Percentiles rank a stretch among this genome's conserved stretches.
These are phyloP conservation scores for Crotalus horridus DNA, from an alignment of 2,113 vertebrate species.

Conservation along the genomic window DNA sequence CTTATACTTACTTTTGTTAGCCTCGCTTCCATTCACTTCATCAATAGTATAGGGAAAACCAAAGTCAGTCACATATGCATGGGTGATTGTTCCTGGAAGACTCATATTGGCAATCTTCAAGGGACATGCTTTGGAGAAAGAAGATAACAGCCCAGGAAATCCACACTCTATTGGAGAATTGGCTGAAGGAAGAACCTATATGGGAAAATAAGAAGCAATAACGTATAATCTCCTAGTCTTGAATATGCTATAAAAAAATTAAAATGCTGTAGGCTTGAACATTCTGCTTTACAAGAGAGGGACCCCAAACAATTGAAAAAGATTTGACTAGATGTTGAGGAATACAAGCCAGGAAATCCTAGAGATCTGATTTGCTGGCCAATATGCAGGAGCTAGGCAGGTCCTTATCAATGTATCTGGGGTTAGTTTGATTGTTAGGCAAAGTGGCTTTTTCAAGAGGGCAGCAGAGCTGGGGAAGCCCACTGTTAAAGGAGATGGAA, in stretches of 20 bases:
- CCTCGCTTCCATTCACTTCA: slow-evolving; percentile 58
- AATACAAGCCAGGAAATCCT: not conserved
- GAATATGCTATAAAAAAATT: not conserved
- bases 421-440: not conserved
- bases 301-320: not conserved
- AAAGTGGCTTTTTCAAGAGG: not conserved
- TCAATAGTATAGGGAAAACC: slow-evolving; percentile 60
- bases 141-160: slow-evolving; percentile 60
- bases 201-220: slow-evolving; percentile 25
- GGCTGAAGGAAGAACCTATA: slow-evolving; percentile 50
- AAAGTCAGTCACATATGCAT: slow-evolving; percentile 58
- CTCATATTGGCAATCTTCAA: slow-evolving; percentile 65
- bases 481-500: not conserved
- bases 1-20: slow-evolving; percentile 60
- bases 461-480: not conserved
- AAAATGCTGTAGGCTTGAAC: not conserved
- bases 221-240: not conserved
- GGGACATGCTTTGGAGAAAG: slow-evolving; percentile 55
- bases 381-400: not conserved
- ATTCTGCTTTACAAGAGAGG: not conserved
- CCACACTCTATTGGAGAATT: slow-evolving; percentile 55
- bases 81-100: slow-evolving; percentile 58
- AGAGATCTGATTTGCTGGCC: not conserved
- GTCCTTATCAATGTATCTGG: not conserved
- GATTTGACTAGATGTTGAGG: not conserved